phyloP scores from a whole-genome alignment of 2,797 vertebrate genomes.

The Tamandua tetradactyla region DNA sequence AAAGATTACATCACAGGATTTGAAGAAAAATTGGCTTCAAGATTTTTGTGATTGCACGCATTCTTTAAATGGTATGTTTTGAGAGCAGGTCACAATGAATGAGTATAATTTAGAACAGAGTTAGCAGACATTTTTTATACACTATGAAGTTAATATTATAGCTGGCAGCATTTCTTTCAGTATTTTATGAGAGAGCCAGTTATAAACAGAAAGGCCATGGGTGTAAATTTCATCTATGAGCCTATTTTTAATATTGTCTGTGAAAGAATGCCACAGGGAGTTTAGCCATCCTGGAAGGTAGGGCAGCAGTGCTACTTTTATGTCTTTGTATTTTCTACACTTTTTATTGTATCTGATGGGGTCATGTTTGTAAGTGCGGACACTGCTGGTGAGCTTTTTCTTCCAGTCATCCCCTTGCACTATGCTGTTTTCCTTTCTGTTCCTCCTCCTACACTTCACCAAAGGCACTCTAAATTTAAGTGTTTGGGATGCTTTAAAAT shows the following conservation, averaged over 20 bases:
- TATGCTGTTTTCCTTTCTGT: not conserved
- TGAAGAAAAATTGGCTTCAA: conserved; percentile 50
- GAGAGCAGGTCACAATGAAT: conserved; percentile 16
- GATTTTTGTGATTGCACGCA: not conserved
- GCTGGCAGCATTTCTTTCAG: not conserved
- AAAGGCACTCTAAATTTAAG: not conserved
- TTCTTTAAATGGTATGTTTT: conserved; percentile 41
- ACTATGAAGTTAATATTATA: conserved; percentile 30
- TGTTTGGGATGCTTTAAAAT: not conserved
- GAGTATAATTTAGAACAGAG: conserved; percentile 44
- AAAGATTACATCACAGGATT: not conserved
- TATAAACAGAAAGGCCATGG: conserved; percentile 24
- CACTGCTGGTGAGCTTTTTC: not conserved
- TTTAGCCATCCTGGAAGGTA: not conserved
- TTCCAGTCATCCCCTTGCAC: not conserved
- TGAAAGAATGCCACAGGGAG: not conserved
- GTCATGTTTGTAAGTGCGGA: not conserved
- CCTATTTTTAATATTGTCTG: not conserved
- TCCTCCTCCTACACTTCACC: not conserved
- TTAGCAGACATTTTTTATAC: conserved; percentile 12
- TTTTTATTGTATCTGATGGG: not conserved
- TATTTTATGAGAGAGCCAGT: not conserved
- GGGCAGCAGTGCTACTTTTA: not conserved
- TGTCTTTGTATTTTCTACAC: not conserved
- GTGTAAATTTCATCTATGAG: not conserved